Evolutionary conservation across 2,113 vertebrate genomes (phyloP), one percentile per base, ranked within the genome.

Genomic region (Notechis scutatus): DNA sequence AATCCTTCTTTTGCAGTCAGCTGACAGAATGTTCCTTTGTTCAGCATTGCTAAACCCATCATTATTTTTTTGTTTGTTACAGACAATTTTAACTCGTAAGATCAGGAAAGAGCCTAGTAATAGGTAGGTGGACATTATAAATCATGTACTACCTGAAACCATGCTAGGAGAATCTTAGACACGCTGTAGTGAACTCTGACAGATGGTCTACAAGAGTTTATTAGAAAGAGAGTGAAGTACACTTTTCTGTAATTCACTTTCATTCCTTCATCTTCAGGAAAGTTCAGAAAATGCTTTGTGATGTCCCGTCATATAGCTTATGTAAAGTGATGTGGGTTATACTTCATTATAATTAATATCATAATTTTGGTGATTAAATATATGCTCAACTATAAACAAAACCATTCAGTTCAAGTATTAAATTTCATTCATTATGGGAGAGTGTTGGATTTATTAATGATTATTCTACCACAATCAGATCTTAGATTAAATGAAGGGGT

Each of bases 361-460:
- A 6, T 57, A 5, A 74, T 93, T 81, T 64, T 14, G 29, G 15
- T 90, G 56, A 93, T 86, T 86, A 69, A 87, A 45, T 90, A 34
- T 52, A 90, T 21, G 55, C 55, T 93, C 74, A 93, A n/a, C 56
- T 56, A 42, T 59, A 93, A 90, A 85, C 89, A 56, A 87, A 87
- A 87, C 24, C 15, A 21, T 74, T 87, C 85, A 26, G 57, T 91
- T 90, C 23, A 50, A 52, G 45, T 23, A 86, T 86, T 87, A 54
- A 91, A 61, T 42, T 15, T 69, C 50, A 26, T 87, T 87, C 64
- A 87, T 87, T 56, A 91, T 87, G 52, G 85, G 81, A 86, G 24
- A 42, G 29, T 54, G 57, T 93, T 91, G 47, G 34, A 26, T 91
- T 64, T 90, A 55, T 85, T 90, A 90, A 87, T 90, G 74, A 86